Evolutionary conservation across 2,113 vertebrate species (phyloP), one percentile per base, ranked within the genome.

Genomic region (Ellobius talpinus): DNA sequence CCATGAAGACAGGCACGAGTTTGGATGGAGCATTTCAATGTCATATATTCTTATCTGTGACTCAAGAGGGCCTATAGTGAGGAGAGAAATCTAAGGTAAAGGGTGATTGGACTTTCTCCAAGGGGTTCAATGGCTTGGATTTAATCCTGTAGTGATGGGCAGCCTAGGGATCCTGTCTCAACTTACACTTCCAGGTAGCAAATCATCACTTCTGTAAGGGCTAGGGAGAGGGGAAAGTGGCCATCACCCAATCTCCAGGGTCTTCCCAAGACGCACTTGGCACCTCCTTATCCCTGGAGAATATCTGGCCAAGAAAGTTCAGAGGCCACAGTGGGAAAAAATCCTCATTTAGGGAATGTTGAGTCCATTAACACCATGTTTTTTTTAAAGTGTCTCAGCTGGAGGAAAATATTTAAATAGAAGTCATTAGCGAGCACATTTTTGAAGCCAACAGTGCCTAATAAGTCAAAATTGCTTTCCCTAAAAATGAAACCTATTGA

Each of bases 401-500:
- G n/a, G 97, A 97, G 96, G 96, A 97, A 93, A 97, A 87, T 94
- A 97, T 98, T 98, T 98, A 97, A 98, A 98, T 96, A 98, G 97
- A 97, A 97, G 98, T 97, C 97, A 98, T 98, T 98, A 98, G 98
- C 21, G 92, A 97, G 93, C 96, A 94, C 97, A 98, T 98, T 98
- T 81, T 97, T 97, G 96, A 98, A 98, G 97, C 96, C 98, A 97
- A 86, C 65, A 93, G 91, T 7, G 79, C 97, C 96, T 98, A 98
- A 98, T 98, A 98, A 98, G 98, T 98, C 97, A 97, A 97, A 98
- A 97, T 98, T 98, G 95, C 97, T 97, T 98, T 97, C 97, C 92
- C 92, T 96, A 97, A 97, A 98, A 97, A 95, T 88, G 96, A 97
- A 96, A 91, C 89, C 91, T 88, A 94, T 97, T 98, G 98, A 98